phyloP scores from a whole-genome alignment of 1,140 invertebrate genomes.

The Agrypnia vestita region DNA sequence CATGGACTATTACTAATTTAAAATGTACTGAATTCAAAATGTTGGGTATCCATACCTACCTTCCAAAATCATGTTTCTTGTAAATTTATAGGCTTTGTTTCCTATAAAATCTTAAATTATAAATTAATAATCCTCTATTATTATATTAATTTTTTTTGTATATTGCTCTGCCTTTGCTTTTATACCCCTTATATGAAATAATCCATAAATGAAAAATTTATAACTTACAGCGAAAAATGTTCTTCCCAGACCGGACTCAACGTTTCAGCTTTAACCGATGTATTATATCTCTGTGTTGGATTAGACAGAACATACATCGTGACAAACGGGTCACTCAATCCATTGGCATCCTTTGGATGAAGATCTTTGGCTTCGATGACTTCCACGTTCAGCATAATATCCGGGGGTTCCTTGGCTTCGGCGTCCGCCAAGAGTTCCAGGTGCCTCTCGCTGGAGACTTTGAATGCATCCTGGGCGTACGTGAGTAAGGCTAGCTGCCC shows the following conservation, averaged over 20 bases:
- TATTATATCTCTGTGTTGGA: constrained; percentile 85
- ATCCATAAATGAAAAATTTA: too few species aligned
- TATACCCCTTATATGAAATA: too few species aligned
- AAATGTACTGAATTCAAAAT: too few species aligned
- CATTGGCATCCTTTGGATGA: constrained; percentile 95
- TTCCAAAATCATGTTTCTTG: too few species aligned
- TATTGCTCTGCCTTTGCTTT: too few species aligned
- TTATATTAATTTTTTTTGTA: too few species aligned
- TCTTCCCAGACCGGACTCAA: constrained; percentile 96
- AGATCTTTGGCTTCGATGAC: constrained; percentile 95
- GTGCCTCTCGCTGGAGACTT: constrained; percentile 84
- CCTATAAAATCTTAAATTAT: too few species aligned
- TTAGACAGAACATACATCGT: constrained; percentile 86
- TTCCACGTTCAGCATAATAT: constrained; percentile 93
- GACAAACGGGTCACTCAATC: constrained; percentile 96
- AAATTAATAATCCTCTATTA: too few species aligned
- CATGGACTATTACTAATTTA: too few species aligned
- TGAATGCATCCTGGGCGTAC: constrained; percentile 92
- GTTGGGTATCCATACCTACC: too few species aligned
- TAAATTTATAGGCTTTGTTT: too few species aligned
- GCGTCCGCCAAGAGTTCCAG: constrained; percentile 79
- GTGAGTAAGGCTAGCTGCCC: constrained; percentile 82
- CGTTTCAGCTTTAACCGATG: constrained; percentile 91
- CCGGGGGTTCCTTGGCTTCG: constrained; percentile 88
- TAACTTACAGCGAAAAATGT: constrained; percentile 95